Base-by-base conservation (phyloP, 1,140 invertebrate genomes). In the Drosophila oshimai region DNA sequence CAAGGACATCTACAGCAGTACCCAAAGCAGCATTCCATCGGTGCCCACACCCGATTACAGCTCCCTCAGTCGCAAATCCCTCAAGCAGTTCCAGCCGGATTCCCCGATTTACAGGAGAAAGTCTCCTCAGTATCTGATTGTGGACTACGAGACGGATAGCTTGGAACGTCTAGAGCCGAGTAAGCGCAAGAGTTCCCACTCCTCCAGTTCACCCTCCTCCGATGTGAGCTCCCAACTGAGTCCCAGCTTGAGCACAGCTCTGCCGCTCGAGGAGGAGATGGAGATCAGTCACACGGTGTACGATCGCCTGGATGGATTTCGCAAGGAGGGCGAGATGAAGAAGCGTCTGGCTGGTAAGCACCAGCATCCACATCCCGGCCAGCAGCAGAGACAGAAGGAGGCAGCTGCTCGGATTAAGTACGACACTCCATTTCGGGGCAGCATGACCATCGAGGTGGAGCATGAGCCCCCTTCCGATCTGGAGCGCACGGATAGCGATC, bases 101-200 rank as follows among this genome's bases (percentile, higher is more conserved):
- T 91, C 90, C 0, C 90, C 90, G 1, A 90, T 91, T 17, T 91
- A 91, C 29, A 37, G 87, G 1, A 54, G 90, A 5, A 91, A 90
- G 20, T 90, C 89, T 0, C 90, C 90, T 0, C 90, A 91, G 42
- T 90, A 91, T 45, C 41, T 91, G 50, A 92, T 91, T 9, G 91
- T 93, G 42, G 94, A 95, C 53, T 96, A 96, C 70, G 95, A 97
- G 77, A 94, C 95, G 1, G 96, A 97, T 68, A 97, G 96, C 90
- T 91, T 96, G 45, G 95, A 97, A 90, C 93, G 95, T 67, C 90
- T 92, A 1, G 93, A 92, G 53, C 90, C 76, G 3, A 92, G 92
- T 47, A 93, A 92, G 74, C 92, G 91, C 17, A 90, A 83, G 44
- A 84, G 62, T 17, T 89, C 91, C 2, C 92, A 91, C n/a, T 92